phyloP scores from a whole-genome alignment of 2,888 invertebrate species.

The Dastarcus helophoroides region DNA sequence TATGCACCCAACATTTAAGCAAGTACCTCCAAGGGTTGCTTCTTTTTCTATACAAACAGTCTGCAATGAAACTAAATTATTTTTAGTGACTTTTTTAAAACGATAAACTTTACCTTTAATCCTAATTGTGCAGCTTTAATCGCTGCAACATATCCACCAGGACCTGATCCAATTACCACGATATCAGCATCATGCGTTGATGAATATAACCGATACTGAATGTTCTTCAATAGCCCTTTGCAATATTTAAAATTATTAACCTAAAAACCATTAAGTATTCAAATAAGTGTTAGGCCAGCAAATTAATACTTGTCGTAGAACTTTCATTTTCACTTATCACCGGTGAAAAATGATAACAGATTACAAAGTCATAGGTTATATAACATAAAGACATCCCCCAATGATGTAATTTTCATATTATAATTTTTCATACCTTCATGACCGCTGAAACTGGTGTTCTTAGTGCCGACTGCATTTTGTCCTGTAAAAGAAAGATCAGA shows the following conservation, averaged over 20 bases:
- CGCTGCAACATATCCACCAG: conserved; percentile 98
- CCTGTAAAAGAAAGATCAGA: too few relatives aligned
- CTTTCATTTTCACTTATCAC: conserved; percentile 6
- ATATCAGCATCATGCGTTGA: conserved; percentile 76
- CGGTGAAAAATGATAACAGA: conserved; percentile 3
- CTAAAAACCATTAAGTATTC: conserved; percentile 18
- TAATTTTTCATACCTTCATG: conserved; percentile 39
- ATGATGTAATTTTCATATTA: conserved; percentile 10
- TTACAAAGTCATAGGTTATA: conserved; percentile 22
- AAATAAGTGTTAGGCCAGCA: conserved; percentile 3
- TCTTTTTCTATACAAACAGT: conserved; percentile 94
- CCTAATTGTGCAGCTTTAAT: conserved; percentile 98
- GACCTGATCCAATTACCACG: conserved; percentile 96
- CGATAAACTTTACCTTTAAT: conserved; percentile 59
- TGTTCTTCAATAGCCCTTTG: conserved; percentile 30
- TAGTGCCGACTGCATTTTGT: conserved; percentile 40
- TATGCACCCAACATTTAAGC: conserved; percentile 98
- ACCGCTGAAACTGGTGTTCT: conserved; percentile 37
- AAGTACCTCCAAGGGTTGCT: conserved; percentile 91
- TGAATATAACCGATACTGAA: conserved; percentile 51
- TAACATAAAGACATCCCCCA: conserved; percentile 25
- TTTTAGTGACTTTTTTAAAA: conserved; percentile 13
- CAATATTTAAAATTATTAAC: conserved; percentile 30
- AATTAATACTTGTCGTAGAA: too few relatives aligned
- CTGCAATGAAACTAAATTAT: conserved; percentile 41